These are phyloP conservation scores for Endomychus coccineus DNA, from an alignment of 2,888 invertebrate species.

Conservation along the genomic window DNA sequence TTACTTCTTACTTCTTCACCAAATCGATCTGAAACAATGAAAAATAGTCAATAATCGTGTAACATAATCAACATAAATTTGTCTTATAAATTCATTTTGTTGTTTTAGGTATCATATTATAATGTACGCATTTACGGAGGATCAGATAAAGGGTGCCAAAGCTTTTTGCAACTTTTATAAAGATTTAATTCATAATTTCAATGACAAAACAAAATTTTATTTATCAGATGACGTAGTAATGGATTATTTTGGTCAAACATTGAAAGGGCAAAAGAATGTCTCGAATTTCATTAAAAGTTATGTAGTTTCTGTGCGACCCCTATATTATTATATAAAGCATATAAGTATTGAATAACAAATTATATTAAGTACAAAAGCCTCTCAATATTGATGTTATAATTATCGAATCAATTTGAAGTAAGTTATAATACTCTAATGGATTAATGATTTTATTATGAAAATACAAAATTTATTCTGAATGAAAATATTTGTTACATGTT, in stretches of 20 bases:
- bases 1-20: constrained; percentile 35
- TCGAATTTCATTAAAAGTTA: constrained; percentile 51
- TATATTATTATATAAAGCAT: constrained; percentile 30
- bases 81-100: too few relatives aligned
- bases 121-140: constrained; percentile 21
- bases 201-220: constrained; percentile 32
- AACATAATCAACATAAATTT: too few relatives aligned
- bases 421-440: too few relatives aligned
- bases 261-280: constrained; percentile 53
- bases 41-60: constrained; percentile 13
- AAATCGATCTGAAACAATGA: constrained; percentile 38
- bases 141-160: constrained; percentile 32
- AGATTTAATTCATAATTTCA: constrained; percentile 38
- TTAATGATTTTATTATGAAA: too few relatives aligned
- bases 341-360: too few relatives aligned
- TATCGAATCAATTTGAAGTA: too few relatives aligned
- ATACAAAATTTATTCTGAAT: too few relatives aligned
- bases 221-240: constrained; percentile 43
- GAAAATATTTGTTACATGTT: too few relatives aligned
- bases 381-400: too few relatives aligned
- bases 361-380: too few relatives aligned
- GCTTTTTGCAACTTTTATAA: constrained; percentile 36
- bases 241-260: constrained; percentile 59
- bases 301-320: constrained; percentile 35
- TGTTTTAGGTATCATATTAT: too few relatives aligned